Conservation (phyloP, 1,140 invertebrate genomes). For the Thaumetopoea pityocampa region DNA sequence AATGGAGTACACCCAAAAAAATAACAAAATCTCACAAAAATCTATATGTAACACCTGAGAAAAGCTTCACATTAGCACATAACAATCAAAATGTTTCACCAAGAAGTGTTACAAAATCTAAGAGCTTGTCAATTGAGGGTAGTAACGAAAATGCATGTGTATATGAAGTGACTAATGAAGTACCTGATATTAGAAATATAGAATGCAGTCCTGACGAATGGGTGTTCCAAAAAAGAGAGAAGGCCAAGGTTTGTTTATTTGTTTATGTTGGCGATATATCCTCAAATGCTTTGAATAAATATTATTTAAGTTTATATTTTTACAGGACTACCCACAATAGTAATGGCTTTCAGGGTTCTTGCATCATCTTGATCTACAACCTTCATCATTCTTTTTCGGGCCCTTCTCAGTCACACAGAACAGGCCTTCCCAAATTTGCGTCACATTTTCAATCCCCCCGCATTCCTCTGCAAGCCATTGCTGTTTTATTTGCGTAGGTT, state of each 20-base stretch:
- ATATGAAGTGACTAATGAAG: constrained; percentile 38
- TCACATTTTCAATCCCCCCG: no score
- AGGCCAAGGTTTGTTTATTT: constrained; percentile 53
- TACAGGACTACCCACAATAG: no score
- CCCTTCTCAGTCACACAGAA: no score
- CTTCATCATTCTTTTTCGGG: no score
- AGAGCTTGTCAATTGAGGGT: constrained; percentile 19
- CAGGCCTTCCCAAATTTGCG: no score
- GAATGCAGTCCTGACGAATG: constrained; percentile 56
- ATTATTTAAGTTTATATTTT: no score
- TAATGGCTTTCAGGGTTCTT: no score
- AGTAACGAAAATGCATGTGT: constrained; percentile 9
- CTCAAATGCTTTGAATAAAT: not conserved
- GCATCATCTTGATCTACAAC: no score
- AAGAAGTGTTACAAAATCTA: constrained; percentile 12
- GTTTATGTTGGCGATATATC: constrained; percentile 1
- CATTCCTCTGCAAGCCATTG: no score
- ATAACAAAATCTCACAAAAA: constrained; percentile 7
- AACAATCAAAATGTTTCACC: constrained; percentile 14
- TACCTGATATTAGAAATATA: constrained; percentile 43
- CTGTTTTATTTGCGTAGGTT: no score
- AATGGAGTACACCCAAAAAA: constrained; percentile 5
- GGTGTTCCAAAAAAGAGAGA: constrained; percentile 68
- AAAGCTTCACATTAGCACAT: constrained; percentile 1
- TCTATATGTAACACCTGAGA: not conserved